phyloP scores from a whole-genome alignment of 2,113 vertebrate genomes.

The Dendropsophus ebraccatus region DNA sequence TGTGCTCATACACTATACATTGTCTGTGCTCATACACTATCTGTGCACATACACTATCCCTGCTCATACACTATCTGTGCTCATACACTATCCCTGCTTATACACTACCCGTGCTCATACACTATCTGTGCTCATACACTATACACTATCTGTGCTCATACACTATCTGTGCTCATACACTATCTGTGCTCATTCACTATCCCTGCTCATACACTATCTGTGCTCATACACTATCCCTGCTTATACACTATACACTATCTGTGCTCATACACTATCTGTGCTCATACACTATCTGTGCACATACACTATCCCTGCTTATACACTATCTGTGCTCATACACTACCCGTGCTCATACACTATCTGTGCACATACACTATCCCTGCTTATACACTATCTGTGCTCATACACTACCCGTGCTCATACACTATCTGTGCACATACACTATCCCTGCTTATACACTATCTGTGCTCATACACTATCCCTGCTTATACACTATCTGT shows the following conservation, averaged over 20 bases:
- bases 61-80: neutral
- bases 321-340: neutral
- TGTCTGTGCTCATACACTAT: too few species aligned
- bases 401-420: too few species aligned
- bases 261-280: neutral
- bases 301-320: neutral
- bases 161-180: neutral
- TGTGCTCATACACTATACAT: too few species aligned
- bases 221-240: too few species aligned
- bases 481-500: neutral
- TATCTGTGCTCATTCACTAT: too few species aligned
- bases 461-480: too few species aligned
- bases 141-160: neutral
- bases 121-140: neutral
- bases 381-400: neutral
- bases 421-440: neutral
- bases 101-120: too few species aligned
- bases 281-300: neutral
- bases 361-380: neutral
- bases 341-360: too few species aligned
- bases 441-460: neutral
- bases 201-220: neutral
- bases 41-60: neutral
- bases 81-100: neutral
- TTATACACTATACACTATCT: neutral